Base-by-base conservation (phyloP, 2,113 vertebrate species). In the Tragelaphus strepsiceros region DNA sequence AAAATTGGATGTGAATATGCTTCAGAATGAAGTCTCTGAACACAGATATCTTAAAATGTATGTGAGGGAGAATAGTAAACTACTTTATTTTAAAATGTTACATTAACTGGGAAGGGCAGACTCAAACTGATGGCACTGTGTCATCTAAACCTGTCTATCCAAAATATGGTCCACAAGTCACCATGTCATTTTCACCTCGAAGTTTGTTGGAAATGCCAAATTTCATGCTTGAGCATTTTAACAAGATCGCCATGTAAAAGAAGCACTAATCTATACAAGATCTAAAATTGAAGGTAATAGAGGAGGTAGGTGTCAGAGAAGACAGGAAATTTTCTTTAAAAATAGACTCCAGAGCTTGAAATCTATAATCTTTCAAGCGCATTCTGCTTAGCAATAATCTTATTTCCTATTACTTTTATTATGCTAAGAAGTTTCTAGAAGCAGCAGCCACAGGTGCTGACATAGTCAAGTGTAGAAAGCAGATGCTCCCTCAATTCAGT, bases 401-500 rank as follows among this genome's bases (percentile, higher is more conserved):
- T 97, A 97, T 98, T 98, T 98, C 84, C 51, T 56, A 96, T 87
- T 96, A 98, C 61, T 96, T 97, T 96, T 97, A 96, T 96, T 86
- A 97, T 93, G 51, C 95, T 98, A 94, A 97, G 94, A 98, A 61
- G 51, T 95, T 98, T 97, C 95, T 98, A 97, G 90, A 98, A 98
- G 59, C 89, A 97, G 96, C 94, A 96, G 8, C 85, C 58, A 95
- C 77, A 43, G 56, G 94, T 94, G 90, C 88, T 98, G 97, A 98
- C 94, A 97, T 97, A 92, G 2, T 0, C 67, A 82, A 84, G 21
- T 90, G 7, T 96, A 96, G 98, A 98, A 97, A 94, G 77, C 85
- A 98, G 98, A 98, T 98, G 97, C 94, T 98, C 74, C 96, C 97
- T 97, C 96, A 93, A 98, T 96, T 94, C 87, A 97, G 62, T 97